These are phyloP conservation scores for Plebejus anna DNA, from an alignment of 2,888 invertebrate species.

Conservation along the genomic window DNA sequence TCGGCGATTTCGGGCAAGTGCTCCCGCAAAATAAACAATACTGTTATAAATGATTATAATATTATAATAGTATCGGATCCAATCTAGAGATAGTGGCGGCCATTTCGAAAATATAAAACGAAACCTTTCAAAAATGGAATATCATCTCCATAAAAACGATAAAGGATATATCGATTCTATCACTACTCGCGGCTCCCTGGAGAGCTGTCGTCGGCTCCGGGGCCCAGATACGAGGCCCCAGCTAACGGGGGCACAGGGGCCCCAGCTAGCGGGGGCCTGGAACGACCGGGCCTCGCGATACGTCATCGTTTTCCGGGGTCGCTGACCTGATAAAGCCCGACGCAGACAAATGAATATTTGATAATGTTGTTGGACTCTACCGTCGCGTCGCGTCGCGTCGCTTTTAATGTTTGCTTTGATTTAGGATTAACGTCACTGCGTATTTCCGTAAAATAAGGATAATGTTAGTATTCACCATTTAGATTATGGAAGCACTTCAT, in stretches of 20 bases:
- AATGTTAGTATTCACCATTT: neutral
- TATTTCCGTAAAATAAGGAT: neutral
- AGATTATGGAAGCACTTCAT: neutral
- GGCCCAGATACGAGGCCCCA: neutral
- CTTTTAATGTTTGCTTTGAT: neutral
- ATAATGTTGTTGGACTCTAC: neutral
- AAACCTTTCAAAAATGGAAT: neutral
- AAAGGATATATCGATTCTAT: conserved; percentile 10
- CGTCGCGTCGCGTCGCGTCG: neutral
- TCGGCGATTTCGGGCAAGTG: too few species aligned
- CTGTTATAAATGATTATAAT: neutral
- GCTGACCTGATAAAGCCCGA: neutral
- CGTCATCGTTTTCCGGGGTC: neutral
- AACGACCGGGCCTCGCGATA: neutral
- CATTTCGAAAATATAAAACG: conserved; percentile 4
- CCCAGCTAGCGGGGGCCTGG: neutral
- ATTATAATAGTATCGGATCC: neutral
- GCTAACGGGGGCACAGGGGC: neutral
- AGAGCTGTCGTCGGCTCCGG: neutral
- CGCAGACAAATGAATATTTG: conserved; percentile 8
- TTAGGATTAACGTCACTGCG: neutral
- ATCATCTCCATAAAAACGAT: conserved; percentile 1
- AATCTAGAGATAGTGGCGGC: neutral
- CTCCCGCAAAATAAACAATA: neutral
- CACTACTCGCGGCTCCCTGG: neutral